phyloP scores from a whole-genome alignment of 2,888 invertebrate species.

The Lymantria monacha region DNA sequence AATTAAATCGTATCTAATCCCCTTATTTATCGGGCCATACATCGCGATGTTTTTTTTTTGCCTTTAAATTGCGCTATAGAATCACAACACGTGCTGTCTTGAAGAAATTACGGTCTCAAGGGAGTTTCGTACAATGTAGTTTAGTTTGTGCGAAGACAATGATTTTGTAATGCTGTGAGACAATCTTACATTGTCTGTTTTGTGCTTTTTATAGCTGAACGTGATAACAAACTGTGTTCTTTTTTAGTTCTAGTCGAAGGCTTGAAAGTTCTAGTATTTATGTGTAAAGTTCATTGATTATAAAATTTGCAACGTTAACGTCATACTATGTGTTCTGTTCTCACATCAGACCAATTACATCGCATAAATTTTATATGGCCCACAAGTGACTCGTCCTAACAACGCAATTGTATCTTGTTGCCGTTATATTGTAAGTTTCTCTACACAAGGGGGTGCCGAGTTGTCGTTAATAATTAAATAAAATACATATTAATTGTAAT shows the following conservation, averaged over 20 bases:
- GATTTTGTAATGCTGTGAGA: slow-evolving; percentile 5
- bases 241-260: no score
- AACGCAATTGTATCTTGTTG: no score
- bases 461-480: not conserved
- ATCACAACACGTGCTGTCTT: slow-evolving; percentile 70
- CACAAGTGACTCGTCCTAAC: no score
- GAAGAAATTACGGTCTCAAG: slow-evolving; percentile 57
- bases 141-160: slow-evolving; percentile 44
- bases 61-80: slow-evolving; percentile 58
- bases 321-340: no score
- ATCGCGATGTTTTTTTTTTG: slow-evolving; percentile 49
- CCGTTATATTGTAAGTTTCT: not conserved
- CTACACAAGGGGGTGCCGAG: not conserved
- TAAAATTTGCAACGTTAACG: no score
- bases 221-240: no score
- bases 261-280: no score
- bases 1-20: slow-evolving; percentile 32
- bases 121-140: slow-evolving; percentile 47
- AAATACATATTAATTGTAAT: slow-evolving; percentile 9
- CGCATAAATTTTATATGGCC: no score
- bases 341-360: no score
- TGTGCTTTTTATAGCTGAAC: no score
- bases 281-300: no score
- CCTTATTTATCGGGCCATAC: slow-evolving; percentile 27
- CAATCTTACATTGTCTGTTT: not conserved